Evolutionary conservation across 2,888 invertebrate genomes (phyloP), one percentile per base, ranked within the genome.

Genomic region (Exephanes ischioxanthus): DNA sequence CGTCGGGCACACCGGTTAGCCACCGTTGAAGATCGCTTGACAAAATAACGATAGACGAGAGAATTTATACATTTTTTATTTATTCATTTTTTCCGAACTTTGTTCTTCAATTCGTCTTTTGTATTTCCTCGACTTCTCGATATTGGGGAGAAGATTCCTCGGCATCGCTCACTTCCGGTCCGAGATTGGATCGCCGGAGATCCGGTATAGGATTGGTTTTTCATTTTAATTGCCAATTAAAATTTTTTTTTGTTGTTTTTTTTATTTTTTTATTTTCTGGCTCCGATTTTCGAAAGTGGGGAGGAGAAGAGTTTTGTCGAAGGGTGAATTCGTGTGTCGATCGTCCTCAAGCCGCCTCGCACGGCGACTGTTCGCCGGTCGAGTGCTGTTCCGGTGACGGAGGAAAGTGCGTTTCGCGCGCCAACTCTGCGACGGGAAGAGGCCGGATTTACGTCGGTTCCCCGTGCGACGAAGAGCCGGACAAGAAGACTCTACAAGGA

Each of bases 301-400:
- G 45, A 16, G 16, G 16, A 48, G 16, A 14, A 0, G 11, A 14
- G 30, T 30, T 63, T 63, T 33, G 5, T 33, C 33, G 16, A 6
- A 6, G 41, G 22, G 41, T 22, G 26, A 30, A 45, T 41, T 73
- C 16, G 73, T 72, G 72, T 19, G 33, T 53, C 71, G 71, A 30
- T 33, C 5, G 4, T 7, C 4, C 73, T 73, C 58, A 30, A 45
- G 58, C 26, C 22, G 55, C 16, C 3, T 3, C 72, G 41, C 11
- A 6, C 53, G 53, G 19, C 22, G 33, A 53, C 9, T 9, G 30
- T 53, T 55, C 45, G 45, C 19, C 70, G 78, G 78, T 48, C 67
- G 30, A 22, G 83, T 73, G 78, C 68, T 58, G 73, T 51, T 58
- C 72, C 68, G 79, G 67, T 22, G 68, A 68, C 77, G 45, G 14